A percentile compares a stretch with the other conserved stretches of the same genome.
phyloP scores from a whole-genome alignment of 2,797 vertebrate species.

The Chaunax sp. region DNA sequence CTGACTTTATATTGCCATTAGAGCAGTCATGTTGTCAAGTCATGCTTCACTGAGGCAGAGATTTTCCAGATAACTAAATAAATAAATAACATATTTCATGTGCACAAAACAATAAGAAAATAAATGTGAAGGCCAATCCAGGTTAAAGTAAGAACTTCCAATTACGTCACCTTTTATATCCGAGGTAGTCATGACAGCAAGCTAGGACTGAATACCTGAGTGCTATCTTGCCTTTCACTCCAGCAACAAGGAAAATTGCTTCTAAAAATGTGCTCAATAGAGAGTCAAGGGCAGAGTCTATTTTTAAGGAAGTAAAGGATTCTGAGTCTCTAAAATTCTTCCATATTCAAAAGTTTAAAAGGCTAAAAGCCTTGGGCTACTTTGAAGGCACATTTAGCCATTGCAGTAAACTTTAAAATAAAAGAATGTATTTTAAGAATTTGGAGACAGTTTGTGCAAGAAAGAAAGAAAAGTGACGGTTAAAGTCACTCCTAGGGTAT shows the following conservation, averaged over 20 bases:
- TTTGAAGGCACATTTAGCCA: slow-evolving; percentile 54
- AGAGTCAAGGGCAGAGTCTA: slow-evolving; percentile 61
- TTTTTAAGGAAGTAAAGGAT: slow-evolving; percentile 61
- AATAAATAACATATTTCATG: background rate
- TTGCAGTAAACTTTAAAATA: slow-evolving; percentile 28
- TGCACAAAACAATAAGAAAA: slow-evolving; percentile 14
- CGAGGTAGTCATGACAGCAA: slow-evolving; percentile 27
- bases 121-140: slow-evolving; percentile 5
- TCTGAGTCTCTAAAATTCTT: slow-evolving; percentile 57
- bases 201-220: slow-evolving; percentile 34
- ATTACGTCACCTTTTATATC: slow-evolving; percentile 45
- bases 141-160: slow-evolving; percentile 8
- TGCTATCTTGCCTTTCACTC: slow-evolving; percentile 57
- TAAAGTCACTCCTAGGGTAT: slow-evolving; percentile 14
- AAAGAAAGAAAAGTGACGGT: background rate
- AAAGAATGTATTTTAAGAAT: slow-evolving; percentile 12
- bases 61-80: background rate
- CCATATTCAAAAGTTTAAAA: slow-evolving; percentile 66
- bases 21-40: background rate
- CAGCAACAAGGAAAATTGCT: slow-evolving; percentile 67
- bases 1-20: no score
- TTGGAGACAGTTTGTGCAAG: slow-evolving; percentile 26
- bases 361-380: slow-evolving; percentile 68
- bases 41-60: background rate
- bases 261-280: slow-evolving; percentile 65